Evolutionary conservation across 2,797 vertebrate species (phyloP), one percentile per base, ranked within the genome.

Genomic region (Tapera naevia): DNA sequence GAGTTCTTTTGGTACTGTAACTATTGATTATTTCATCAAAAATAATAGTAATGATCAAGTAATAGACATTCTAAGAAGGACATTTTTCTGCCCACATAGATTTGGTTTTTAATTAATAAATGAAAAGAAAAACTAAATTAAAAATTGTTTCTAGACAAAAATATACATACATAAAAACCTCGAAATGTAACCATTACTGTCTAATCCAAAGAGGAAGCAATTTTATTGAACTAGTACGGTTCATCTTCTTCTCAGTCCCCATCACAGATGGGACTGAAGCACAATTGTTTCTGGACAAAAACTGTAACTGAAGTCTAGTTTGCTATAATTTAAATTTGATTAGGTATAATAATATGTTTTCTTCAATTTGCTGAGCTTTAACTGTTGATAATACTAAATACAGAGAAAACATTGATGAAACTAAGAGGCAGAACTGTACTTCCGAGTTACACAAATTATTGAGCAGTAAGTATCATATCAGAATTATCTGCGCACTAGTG

Each of bases 321-420:
- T 81, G 82, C 67, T 80, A 50, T 86, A 80, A 94, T 94, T 96
- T 96, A 71, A 95, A 88, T 89, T 86, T 93, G 89, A 95, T 94
- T 96, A 93, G 76, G 92, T 0, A 50, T 95, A 96, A 97, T 95
- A 86, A 80, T 70, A 94, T 79, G 87, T 90, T 94, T 90, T 90
- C 88, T 94, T 91, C 80, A 54, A 56, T 88, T 92, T 91, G 86
- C 80, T 96, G 89, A 96, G 89, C 80, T 96, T 89, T 91, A 82
- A 95, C 91, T 88, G 80, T 62, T 53, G 88, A 88, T 72, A 88
- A 95, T 70, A 88, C 22, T 84, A 95, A 88, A 93, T 57, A 74
- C 17, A 78, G 91, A 87, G 86, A 93, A 93, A 96, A 93, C 93
- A 94, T 88, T 95, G 88, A 88, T 65, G 25, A 88, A 96, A 79